These are phyloP conservation scores for Cossypha niveicapilla DNA, from an alignment of 2,797 vertebrate genomes.

Conservation along the genomic window DNA sequence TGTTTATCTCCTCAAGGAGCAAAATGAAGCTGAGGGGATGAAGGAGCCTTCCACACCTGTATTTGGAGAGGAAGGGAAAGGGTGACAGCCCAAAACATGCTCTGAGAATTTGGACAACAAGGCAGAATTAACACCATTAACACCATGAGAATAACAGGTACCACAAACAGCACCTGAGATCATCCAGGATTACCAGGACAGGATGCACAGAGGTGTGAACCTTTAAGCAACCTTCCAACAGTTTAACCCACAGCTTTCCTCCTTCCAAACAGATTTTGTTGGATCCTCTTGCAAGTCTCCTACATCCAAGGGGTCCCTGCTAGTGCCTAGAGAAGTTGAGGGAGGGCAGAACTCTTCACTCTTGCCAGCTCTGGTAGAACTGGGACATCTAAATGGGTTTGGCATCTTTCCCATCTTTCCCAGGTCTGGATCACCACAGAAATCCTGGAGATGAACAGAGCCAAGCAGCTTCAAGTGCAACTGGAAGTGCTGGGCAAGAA, in stretches of 20 bases:
- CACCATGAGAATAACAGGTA: background rate
- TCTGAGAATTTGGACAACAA: background rate
- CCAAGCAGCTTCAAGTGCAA: background rate
- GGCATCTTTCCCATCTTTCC: background rate
- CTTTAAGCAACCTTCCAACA: background rate
- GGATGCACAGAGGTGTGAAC: background rate
- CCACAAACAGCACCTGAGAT: background rate
- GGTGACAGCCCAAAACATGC: background rate
- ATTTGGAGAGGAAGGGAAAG: background rate
- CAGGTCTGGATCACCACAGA: background rate
- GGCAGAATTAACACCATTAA: background rate
- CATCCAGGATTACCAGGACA: background rate
- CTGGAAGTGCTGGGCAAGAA: background rate
- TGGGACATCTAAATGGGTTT: background rate
- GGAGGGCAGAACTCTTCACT: background rate
- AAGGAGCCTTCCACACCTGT: background rate
- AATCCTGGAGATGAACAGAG: background rate
- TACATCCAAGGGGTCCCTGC: background rate
- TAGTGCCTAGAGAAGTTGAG: background rate
- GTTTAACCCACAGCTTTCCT: background rate
- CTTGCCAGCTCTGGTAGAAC: background rate
- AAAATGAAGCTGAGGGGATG: background rate
- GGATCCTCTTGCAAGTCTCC: background rate
- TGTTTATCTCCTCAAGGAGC: background rate
- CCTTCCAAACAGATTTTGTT: background rate